A percentile compares a stretch with the other conserved stretches of the same genome.
Evolutionary conservation across 2,888 invertebrate species (phyloP).

Genomic region (Yponomeuta sedellus): DNA sequence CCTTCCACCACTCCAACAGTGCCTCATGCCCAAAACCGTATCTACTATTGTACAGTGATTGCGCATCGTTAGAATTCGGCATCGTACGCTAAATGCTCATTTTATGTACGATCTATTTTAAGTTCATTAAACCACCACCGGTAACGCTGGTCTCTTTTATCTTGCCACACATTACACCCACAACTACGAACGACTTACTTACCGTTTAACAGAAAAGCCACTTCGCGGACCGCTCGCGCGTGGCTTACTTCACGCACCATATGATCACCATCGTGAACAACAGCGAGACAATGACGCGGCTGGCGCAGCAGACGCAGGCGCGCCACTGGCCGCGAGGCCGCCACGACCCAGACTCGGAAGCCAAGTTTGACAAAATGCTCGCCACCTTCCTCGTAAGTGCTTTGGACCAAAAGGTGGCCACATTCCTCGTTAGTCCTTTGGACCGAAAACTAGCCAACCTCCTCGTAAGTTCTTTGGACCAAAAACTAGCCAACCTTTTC

Average conservation of each 20-base stretch:
- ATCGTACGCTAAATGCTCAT: no score
- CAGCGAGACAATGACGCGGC: constrained; percentile 91
- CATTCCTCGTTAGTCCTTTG: neutral
- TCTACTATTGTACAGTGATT: no score
- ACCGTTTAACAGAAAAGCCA: constrained; percentile 78
- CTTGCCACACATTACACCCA: no score
- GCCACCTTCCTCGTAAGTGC: constrained; percentile 79
- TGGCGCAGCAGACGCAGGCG: constrained; percentile 90
- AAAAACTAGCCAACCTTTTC: neutral
- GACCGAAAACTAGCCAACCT: no score
- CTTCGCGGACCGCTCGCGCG: constrained; percentile 93
- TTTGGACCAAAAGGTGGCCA: neutral
- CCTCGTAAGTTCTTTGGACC: neutral
- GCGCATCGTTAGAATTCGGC: no score
- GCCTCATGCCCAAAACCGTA: no score
- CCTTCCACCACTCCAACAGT: no score
- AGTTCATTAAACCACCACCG: no score
- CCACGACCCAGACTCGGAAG: constrained; percentile 77
- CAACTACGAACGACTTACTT: no score
- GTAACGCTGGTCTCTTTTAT: no score
- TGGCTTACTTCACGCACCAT: constrained; percentile 93
- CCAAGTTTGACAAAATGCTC: constrained; percentile 77
- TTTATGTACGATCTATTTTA: no score
- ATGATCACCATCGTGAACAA: constrained; percentile 98
- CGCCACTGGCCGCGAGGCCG: constrained; percentile 83